These are phyloP conservation scores for Pandion haliaetus DNA, from an alignment of 2,113 vertebrate species.

Conservation along the genomic window DNA sequence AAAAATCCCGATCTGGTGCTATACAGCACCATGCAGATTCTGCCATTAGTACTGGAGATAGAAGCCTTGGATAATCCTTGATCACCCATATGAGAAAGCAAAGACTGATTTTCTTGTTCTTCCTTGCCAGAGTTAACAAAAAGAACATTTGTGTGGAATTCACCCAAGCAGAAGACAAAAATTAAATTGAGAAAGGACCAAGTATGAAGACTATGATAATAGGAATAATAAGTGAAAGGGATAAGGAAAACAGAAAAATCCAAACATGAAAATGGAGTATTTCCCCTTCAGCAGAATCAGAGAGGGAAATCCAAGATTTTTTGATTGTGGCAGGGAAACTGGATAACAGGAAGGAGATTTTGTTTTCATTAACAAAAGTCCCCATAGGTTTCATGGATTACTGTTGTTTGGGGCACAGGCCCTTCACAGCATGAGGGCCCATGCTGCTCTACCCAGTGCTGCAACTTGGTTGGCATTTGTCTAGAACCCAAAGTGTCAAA, in stretches of 20 bases:
- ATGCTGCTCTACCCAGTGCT: background rate
- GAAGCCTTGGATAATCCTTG: background rate
- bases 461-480: background rate
- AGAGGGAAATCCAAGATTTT: background rate
- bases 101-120: background rate
- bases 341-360: background rate
- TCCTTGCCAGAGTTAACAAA: background rate
- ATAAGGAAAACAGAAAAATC: background rate
- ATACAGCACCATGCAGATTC: background rate
- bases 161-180: background rate
- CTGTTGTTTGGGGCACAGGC: background rate
- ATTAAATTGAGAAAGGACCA: background rate
- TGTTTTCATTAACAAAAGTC: background rate
- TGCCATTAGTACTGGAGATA: background rate
- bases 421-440: background rate
- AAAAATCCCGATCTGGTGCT: background rate
- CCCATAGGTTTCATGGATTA: background rate
- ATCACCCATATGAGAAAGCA: background rate
- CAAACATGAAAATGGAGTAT: background rate
- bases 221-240: background rate
- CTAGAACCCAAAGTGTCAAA: background rate
- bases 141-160: background rate
- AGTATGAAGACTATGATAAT: background rate
- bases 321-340: background rate
- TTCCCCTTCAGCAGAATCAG: background rate